A percentile compares a stretch with the other conserved stretches of the same genome.
Conservation (phyloP, 2,797 vertebrate species). For the Sternotherus odoratus region DNA sequence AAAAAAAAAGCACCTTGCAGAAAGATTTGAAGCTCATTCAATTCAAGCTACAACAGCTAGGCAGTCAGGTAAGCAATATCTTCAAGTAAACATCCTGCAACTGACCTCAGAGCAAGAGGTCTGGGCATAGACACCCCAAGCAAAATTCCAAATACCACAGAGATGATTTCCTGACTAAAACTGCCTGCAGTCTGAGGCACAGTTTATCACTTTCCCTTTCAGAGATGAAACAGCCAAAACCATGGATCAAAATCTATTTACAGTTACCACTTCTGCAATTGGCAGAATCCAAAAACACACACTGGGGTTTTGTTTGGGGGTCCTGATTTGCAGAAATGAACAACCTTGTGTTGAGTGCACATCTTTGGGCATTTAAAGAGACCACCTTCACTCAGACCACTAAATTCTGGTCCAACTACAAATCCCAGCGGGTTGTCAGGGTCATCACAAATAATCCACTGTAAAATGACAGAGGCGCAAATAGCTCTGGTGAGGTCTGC, state of each 20-base stretch:
- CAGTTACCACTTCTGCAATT: background rate
- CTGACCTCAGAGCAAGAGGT: background rate
- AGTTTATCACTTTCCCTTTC: background rate
- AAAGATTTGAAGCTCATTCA: background rate
- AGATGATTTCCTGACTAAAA: background rate
- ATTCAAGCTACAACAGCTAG: background rate
- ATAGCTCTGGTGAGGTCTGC: background rate
- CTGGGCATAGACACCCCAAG: background rate
- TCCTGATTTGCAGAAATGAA: background rate
- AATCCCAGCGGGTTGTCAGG: no score
- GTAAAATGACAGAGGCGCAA: no score
- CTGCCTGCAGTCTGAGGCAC: background rate
- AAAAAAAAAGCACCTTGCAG: background rate
- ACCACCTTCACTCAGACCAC: no score
- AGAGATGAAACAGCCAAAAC: background rate
- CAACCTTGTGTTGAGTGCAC: background rate
- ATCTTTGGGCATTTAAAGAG: no score
- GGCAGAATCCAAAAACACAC: background rate
- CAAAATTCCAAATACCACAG: background rate
- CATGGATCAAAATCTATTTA: background rate
- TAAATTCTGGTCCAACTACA: no score
- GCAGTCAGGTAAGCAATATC: background rate
- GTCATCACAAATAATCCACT: no score
- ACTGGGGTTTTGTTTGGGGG: background rate
- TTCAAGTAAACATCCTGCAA: background rate